Conservation (phyloP, 2,888 invertebrate species). For the Papilio protenor region DNA sequence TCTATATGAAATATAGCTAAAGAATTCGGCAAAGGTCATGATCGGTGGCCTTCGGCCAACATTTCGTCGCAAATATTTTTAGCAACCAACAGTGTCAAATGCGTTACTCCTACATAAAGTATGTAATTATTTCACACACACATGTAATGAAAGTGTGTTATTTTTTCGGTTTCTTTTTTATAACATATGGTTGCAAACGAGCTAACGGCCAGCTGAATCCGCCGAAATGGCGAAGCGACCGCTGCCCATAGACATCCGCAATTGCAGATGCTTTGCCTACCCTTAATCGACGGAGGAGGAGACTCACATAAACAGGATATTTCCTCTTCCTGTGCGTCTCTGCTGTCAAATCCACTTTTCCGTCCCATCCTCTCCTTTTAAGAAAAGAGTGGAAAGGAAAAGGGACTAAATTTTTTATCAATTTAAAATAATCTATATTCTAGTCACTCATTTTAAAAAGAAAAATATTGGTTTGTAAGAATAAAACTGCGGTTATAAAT, state of each 20-base stretch:
- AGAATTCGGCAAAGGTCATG: constrained; percentile 11
- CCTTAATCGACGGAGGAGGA: too few species aligned
- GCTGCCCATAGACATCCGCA: too few species aligned
- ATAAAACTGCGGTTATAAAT: neutral
- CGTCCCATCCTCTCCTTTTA: too few species aligned
- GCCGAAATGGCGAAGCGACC: too few species aligned
- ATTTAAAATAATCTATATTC: too few species aligned
- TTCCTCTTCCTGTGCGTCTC: too few species aligned
- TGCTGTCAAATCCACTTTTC: too few species aligned
- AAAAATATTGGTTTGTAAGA: neutral
- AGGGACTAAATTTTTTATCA: too few species aligned
- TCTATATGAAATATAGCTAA: neutral
- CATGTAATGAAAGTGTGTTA: neutral
- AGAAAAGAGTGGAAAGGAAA: too few species aligned
- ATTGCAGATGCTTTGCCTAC: too few species aligned
- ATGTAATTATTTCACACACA: neutral
- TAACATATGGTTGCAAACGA: neutral
- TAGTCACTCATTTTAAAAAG: neutral
- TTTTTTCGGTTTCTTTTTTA: neutral
- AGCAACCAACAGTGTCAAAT: constrained; percentile 18
- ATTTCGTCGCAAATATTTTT: constrained; percentile 34
- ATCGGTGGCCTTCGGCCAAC: constrained; percentile 35
- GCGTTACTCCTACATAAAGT: neutral
- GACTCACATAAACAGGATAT: too few species aligned
- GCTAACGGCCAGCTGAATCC: too few species aligned